These are phyloP conservation scores for Ageneiosus marmoratus DNA, from an alignment of 2,113 vertebrate species.

Conservation along the genomic window DNA sequence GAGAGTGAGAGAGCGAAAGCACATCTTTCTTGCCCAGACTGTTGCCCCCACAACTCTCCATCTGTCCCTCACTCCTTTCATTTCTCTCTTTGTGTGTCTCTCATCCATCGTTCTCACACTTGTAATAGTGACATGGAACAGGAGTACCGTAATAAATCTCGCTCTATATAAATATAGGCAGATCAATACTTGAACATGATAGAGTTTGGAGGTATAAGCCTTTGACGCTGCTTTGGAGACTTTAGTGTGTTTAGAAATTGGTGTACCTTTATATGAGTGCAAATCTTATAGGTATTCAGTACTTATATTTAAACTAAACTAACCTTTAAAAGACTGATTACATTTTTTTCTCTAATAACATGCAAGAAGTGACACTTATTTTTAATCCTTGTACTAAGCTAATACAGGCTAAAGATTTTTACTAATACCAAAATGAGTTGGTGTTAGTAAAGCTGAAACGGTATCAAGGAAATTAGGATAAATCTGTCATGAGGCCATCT, in stretches of 20 bases:
- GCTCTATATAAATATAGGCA: slow-evolving; percentile 45
- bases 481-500: slow-evolving; percentile 12
- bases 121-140: slow-evolving; percentile 35
- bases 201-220: slow-evolving; percentile 4
- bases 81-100: slow-evolving; percentile 46
- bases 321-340: neutral
- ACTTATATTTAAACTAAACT: neutral
- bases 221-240: neutral
- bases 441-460: neutral
- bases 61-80: slow-evolving; percentile 60
- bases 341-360: neutral
- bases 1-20: slow-evolving; percentile 40
- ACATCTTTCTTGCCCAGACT: slow-evolving; percentile 54
- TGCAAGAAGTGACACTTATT: neutral
- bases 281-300: neutral
- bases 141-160: slow-evolving; percentile 40
- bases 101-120: slow-evolving; percentile 30
- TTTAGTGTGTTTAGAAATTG: neutral
- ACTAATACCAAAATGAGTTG: neutral
- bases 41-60: slow-evolving; percentile 63
- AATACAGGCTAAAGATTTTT: neutral
- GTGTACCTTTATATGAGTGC: neutral
- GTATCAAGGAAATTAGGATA: slow-evolving; percentile 23
- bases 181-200: slow-evolving; percentile 44
- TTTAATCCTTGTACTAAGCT: neutral